Evolutionary conservation across 1,140 invertebrate species (phyloP).

Genomic region (Drosophila lacteicornis): DNA sequence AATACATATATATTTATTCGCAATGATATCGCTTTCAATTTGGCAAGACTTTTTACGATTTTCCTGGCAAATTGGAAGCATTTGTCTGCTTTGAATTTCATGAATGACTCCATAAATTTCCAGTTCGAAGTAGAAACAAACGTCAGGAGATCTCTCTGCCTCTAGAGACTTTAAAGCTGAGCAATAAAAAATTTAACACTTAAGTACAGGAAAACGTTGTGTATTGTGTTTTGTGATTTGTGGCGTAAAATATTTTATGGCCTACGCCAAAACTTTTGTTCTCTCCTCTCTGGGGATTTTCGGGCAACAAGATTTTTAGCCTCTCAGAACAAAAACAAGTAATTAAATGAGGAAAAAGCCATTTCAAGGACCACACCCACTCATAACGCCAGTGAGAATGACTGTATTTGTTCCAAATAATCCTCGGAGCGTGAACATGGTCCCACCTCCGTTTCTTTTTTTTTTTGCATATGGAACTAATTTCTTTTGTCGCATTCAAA

Average conservation of each 20-base stretch:
- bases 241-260: slow-evolving; percentile 19
- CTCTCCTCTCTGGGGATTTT: slow-evolving; percentile 10
- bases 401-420: slow-evolving; percentile 36
- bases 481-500: slow-evolving; percentile 53
- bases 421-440: slow-evolving; percentile 6
- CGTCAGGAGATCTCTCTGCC: neutral
- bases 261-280: neutral
- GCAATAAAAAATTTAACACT: slow-evolving; percentile 17
- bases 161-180: slow-evolving; percentile 2
- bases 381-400: neutral
- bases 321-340: neutral
- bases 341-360: slow-evolving; percentile 21
- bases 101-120: slow-evolving; percentile 11
- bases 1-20: slow-evolving; percentile 1
- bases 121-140: slow-evolving; percentile 8
- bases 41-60: slow-evolving; percentile 7
- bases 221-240: slow-evolving; percentile 5
- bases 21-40: slow-evolving; percentile 15
- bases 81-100: slow-evolving; percentile 5
- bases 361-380: neutral
- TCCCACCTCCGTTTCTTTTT: neutral
- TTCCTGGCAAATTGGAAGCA: slow-evolving; percentile 10
- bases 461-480: slow-evolving; percentile 15
- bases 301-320: slow-evolving; percentile 2
- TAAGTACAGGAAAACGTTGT: neutral